Conservation (phyloP, 2,113 vertebrate genomes). For the Paracanthobrama guichenoti region DNA sequence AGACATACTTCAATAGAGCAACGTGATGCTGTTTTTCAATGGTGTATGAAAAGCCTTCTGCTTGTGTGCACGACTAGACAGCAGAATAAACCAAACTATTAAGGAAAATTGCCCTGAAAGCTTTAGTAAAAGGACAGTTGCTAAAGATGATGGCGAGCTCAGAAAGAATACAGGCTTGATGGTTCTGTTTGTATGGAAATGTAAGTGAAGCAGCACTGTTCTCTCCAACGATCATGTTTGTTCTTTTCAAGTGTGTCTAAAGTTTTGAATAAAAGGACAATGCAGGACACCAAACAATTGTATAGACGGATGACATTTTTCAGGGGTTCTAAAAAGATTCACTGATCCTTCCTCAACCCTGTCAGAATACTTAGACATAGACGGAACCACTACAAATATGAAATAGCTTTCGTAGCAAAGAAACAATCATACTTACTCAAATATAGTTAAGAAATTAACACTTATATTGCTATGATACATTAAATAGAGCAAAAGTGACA, state of each 20-base stretch:
- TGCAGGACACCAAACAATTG: neutral
- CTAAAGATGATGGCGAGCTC: neutral
- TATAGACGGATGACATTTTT: neutral
- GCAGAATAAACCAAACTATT: constrained; percentile 61
- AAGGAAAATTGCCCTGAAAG: constrained; percentile 62
- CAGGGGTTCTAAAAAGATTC: neutral
- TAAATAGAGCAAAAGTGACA: too few relatives aligned
- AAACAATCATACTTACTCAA: too few relatives aligned
- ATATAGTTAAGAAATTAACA: too few relatives aligned
- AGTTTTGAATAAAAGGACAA: neutral
- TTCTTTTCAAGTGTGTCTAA: neutral
- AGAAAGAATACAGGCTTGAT: neutral
- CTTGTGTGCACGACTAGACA: constrained; percentile 12
- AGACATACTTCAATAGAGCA: neutral
- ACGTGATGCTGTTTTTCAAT: neutral
- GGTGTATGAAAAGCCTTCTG: constrained; percentile 23
- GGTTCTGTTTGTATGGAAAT: constrained; percentile 24
- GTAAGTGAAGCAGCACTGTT: constrained; percentile 11
- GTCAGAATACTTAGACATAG: neutral
- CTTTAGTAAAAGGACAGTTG: constrained; percentile 60
- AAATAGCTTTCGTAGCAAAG: neutral
- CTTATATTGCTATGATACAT: too few relatives aligned
- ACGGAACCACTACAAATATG: too few relatives aligned
- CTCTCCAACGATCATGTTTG: neutral
- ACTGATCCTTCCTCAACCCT: neutral